A percentile compares a stretch with the other conserved stretches of the same genome.
Conservation (phyloP, 2,113 vertebrate genomes). For the Ochotona curzoniae region DNA sequence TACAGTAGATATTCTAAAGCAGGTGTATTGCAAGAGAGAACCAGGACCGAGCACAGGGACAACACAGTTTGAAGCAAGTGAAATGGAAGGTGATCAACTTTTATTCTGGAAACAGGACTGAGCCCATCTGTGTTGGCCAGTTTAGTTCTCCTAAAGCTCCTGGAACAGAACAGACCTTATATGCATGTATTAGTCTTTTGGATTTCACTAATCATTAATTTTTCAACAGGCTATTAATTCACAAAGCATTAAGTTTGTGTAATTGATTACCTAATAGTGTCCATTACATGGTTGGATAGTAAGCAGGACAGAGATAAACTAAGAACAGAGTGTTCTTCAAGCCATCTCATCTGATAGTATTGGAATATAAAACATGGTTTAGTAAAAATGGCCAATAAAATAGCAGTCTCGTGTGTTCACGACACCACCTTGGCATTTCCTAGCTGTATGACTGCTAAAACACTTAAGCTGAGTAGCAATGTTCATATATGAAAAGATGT, state of each 20-base stretch:
- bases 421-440: background rate
- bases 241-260: constrained; percentile 63
- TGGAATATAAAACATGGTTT: background rate
- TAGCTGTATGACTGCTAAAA: background rate
- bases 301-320: constrained; percentile 70
- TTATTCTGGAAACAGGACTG: background rate
- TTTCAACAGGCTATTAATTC: constrained; percentile 70
- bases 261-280: constrained; percentile 73
- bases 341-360: background rate
- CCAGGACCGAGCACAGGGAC: background rate
- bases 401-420: background rate
- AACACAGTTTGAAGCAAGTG: background rate
- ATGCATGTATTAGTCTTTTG: constrained; percentile 48
- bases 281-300: constrained; percentile 68
- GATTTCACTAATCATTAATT: constrained; percentile 72
- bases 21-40: background rate
- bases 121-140: background rate
- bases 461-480: background rate
- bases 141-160: background rate
- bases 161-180: constrained; percentile 38
- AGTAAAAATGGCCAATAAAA: constrained; percentile 1
- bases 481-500: background rate
- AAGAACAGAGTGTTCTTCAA: background rate
- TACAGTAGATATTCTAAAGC: background rate
- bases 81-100: background rate